Percentiles rank a stretch among this genome's conserved stretches.
phyloP scores from a whole-genome alignment of 1,140 invertebrate species.

The Mycetomoellerius zeteki region DNA sequence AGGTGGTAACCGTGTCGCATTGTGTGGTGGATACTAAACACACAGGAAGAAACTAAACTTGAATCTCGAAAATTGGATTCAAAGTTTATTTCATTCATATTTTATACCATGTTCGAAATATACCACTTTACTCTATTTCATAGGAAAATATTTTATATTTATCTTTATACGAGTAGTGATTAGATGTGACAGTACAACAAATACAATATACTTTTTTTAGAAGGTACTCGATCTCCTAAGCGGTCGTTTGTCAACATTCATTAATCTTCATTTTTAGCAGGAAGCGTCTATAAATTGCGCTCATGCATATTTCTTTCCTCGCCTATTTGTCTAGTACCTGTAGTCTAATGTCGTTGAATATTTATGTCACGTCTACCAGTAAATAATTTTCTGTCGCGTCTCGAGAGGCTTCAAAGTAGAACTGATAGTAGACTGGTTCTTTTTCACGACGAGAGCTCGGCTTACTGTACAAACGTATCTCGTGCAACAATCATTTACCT shows the following conservation, averaged over 20 bases:
- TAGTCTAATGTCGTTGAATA: neutral
- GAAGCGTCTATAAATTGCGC: neutral
- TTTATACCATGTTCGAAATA: too few species aligned
- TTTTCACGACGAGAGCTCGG: neutral
- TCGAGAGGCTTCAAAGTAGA: neutral
- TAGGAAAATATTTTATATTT: neutral
- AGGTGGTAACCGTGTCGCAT: too few species aligned
- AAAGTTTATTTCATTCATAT: too few species aligned
- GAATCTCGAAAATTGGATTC: too few species aligned
- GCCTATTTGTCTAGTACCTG: neutral
- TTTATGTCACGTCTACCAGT: neutral
- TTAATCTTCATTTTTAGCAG: neutral
- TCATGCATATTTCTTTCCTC: neutral
- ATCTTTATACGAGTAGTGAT: neutral
- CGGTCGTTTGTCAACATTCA: neutral
- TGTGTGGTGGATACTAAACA: too few species aligned
- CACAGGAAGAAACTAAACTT: too few species aligned
- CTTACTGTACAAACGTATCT: neutral
- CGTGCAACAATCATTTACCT: neutral
- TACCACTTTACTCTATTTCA: too few species aligned
- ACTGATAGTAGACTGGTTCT: neutral
- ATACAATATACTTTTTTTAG: too few species aligned
- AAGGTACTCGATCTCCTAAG: neutral
- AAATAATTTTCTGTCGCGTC: slow-evolving; percentile 15
- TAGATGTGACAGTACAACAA: neutral